A percentile compares a stretch with the other conserved stretches of the same genome.
Evolutionary conservation across 1,140 invertebrate genomes (phyloP).

Genomic region (Zaprionus capensis): DNA sequence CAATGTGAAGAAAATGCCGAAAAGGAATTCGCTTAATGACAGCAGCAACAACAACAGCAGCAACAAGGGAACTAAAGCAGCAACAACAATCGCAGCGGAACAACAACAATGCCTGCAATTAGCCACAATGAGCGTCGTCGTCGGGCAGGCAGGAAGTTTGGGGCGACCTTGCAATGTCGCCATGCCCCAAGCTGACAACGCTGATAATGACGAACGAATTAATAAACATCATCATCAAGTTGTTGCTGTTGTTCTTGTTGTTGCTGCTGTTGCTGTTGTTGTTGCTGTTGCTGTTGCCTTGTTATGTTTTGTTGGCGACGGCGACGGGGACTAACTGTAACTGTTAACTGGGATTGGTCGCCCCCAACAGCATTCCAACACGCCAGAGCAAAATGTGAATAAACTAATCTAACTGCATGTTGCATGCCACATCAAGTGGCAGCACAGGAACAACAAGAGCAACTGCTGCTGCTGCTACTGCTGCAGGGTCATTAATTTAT

Average conservation of each 20-base stretch:
- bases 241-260: conserved; percentile 5
- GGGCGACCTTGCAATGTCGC: conserved; percentile 78
- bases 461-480: conserved; percentile 1
- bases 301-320: conserved; percentile 69
- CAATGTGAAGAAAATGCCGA: conserved; percentile 66
- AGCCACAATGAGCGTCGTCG: conserved; percentile 52
- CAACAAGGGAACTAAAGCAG: conserved; percentile 28
- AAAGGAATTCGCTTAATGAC: conserved; percentile 71
- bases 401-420: conserved; percentile 71
- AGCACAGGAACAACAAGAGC: conserved; percentile 38
- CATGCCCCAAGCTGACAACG: conserved; percentile 30
- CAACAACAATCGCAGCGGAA: conserved; percentile 26
- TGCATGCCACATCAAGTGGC: conserved; percentile 61
- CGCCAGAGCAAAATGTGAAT: conserved; percentile 60
- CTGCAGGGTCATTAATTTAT: conserved; percentile 61
- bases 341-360: conserved; percentile 53
- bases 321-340: conserved; percentile 52
- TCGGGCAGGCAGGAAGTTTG: conserved; percentile 66
- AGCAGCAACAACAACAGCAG: conserved; percentile 30
- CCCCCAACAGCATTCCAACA: conserved; percentile 72
- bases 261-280: neutral
- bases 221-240: conserved; percentile 5
- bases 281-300: conserved; percentile 34
- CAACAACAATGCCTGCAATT: conserved; percentile 66
- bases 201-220: neutral